Base-by-base conservation (phyloP, 2,797 vertebrate genomes). In the Sebastes wilsoni region DNA sequence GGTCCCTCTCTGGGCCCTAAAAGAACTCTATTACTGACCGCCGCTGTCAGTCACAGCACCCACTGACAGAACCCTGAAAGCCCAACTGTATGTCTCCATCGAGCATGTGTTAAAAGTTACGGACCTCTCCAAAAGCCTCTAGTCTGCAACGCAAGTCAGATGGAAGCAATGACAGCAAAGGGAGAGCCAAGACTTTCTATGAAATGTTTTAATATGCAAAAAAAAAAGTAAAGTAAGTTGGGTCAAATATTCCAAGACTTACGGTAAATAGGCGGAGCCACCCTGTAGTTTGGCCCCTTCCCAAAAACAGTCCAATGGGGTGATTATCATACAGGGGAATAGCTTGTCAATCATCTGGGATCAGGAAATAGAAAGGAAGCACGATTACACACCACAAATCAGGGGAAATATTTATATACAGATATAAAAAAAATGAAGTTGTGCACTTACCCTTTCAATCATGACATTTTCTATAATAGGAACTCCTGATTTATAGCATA, bases 321-420 rank as follows among this genome's bases (percentile, higher is more conserved):
- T 99, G 93, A 99, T 96, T 89, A 99, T 98, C 96, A 99, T 98
- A 16, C 98, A 99, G 6, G 99, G 99, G 87, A 99, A 99, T 46
- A 99, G 97, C 94, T 99, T 99, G 95, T 99, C 99, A 91, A 99
- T 98, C 97, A 99, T 99, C 98, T 99, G 91, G 56, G n/a, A 83
- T 68, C 23, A 81, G 76, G 76, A 81, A 86, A 85, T 7, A 80
- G 59, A 80, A 66, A 81, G 42, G n/a, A 76, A 65, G 14, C 62
- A 38, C 14, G 18, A 81, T 72, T 77, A 75, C 82, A 80, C 23
- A 54, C 22, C 8, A 54, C 20, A 62, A 72, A 66, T 32, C 13
- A 32, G 23, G 14, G 13, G 4, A 7, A 69, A 32, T 8, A 49
- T 20, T 5, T 27, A 52, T n/a, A 5, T 0, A 49, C 13, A 55